Percentiles rank a stretch among this genome's conserved stretches.
Evolutionary conservation across 2,113 vertebrate genomes (phyloP).

Genomic region (Onychostoma macrolepis): DNA sequence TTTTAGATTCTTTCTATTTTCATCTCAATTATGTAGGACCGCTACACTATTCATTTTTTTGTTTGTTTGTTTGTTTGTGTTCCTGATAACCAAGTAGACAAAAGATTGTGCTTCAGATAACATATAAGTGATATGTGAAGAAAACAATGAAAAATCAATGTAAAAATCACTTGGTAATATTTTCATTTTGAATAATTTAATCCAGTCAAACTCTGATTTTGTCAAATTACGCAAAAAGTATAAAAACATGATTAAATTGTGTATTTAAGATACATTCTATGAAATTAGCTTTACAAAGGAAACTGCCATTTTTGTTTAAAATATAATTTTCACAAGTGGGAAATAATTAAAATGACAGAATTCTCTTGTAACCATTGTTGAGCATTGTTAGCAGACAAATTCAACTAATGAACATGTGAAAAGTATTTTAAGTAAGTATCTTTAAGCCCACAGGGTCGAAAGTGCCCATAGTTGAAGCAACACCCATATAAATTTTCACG

Average conservation of each 20-base stretch:
- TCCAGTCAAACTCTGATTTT: background rate
- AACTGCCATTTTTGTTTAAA: background rate
- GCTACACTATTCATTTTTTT: background rate
- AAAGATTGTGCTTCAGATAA: background rate
- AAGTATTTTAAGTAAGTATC: background rate
- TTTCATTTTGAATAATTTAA: background rate
- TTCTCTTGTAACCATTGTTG: background rate
- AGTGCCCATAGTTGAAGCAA: background rate
- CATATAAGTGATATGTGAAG: background rate
- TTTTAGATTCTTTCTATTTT: background rate
- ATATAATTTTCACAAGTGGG: no score
- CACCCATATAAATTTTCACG: background rate
- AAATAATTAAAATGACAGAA: background rate
- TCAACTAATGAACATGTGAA: background rate
- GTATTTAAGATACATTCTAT: background rate
- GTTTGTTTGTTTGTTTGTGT: background rate
- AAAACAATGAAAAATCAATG: background rate
- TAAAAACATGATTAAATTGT: background rate
- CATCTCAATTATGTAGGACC: background rate
- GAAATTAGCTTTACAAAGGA: background rate
- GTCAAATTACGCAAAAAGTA: background rate
- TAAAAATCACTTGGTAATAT: background rate
- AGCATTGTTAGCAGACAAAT: background rate
- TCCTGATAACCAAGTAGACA: background rate
- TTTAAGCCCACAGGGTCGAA: background rate